Percentiles rank a stretch among this genome's conserved stretches.
phyloP scores from a whole-genome alignment of 2,888 invertebrate species.

The Euspilapteryx auroguttella region DNA sequence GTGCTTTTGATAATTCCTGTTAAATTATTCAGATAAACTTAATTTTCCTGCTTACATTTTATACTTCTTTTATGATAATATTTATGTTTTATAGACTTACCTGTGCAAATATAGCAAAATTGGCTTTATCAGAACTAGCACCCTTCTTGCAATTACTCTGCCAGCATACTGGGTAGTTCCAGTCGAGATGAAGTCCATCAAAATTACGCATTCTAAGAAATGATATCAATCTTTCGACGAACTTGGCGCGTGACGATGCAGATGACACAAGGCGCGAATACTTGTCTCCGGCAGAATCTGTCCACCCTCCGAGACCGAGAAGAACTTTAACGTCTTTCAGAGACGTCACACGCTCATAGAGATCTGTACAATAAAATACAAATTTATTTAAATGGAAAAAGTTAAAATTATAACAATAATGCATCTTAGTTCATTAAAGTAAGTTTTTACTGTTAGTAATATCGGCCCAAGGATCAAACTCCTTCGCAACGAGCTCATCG shows the following conservation, averaged over 20 bases:
- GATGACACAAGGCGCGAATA: conserved; percentile 79
- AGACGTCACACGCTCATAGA: conserved; percentile 77
- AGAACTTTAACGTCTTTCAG: conserved; percentile 68
- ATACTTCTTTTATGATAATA: too few relatives aligned
- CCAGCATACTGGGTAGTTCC: conserved; percentile 95
- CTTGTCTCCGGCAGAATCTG: conserved; percentile 86
- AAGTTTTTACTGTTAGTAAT: conserved; percentile 73
- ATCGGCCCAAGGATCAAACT: conserved; percentile 88
- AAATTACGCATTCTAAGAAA: conserved; percentile 78
- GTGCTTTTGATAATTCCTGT: conserved; percentile 67
- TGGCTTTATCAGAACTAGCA: conserved; percentile 74
- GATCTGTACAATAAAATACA: conserved; percentile 49
- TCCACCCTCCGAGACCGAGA: conserved; percentile 93
- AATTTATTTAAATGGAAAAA: background rate
- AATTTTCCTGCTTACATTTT: too few relatives aligned
- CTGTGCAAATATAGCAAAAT: conserved; percentile 74
- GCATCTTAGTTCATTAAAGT: background rate
- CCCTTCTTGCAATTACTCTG: conserved; percentile 87
- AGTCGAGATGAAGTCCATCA: conserved; percentile 87
- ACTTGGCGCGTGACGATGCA: conserved; percentile 66
- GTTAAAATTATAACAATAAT: background rate
- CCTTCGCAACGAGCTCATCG: conserved; percentile 72
- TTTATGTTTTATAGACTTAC: too few relatives aligned
- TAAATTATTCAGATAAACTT: too few relatives aligned
- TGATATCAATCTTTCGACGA: conserved; percentile 68